These are phyloP conservation scores for Cyclargus thomasi DNA, from an alignment of 1,140 invertebrate species.

Conservation along the genomic window DNA sequence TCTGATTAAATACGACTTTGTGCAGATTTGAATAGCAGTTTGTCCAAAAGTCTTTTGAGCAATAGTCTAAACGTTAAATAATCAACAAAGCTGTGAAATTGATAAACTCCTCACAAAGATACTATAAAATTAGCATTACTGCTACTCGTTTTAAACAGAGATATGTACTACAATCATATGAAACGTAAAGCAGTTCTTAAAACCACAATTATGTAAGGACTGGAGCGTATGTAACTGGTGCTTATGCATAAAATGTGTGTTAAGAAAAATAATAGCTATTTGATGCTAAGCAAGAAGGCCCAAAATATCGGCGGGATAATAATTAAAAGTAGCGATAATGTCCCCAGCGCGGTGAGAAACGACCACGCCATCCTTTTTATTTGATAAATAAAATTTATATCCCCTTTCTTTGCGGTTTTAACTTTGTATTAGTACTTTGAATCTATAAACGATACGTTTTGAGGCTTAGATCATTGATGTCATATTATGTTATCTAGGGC, in stretches of 20 bases:
- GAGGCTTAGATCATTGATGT: not conserved
- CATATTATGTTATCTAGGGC: no score
- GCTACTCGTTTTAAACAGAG: no score
- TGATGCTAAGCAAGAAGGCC: conserved; percentile 22
- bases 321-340: conserved; percentile 74
- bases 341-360: conserved; percentile 68
- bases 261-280: conserved; percentile 13
- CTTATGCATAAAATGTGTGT: conserved; percentile 13
- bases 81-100: no score
- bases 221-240: not conserved
- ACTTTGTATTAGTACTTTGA: conserved; percentile 45
- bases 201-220: not conserved
- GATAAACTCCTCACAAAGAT: no score
- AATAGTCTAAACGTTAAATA: no score
- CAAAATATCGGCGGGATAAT: conserved; percentile 70
- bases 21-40: not conserved
- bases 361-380: conserved; percentile 72
- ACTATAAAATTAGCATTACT: no score
- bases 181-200: no score
- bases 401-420: conserved; percentile 49
- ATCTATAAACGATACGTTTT: conserved; percentile 16
- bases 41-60: no score
- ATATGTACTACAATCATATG: no score
- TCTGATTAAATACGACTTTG: no score
- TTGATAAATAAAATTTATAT: conserved; percentile 76